phyloP scores from a whole-genome alignment of 2,113 vertebrate genomes.

The Clarias magur region DNA sequence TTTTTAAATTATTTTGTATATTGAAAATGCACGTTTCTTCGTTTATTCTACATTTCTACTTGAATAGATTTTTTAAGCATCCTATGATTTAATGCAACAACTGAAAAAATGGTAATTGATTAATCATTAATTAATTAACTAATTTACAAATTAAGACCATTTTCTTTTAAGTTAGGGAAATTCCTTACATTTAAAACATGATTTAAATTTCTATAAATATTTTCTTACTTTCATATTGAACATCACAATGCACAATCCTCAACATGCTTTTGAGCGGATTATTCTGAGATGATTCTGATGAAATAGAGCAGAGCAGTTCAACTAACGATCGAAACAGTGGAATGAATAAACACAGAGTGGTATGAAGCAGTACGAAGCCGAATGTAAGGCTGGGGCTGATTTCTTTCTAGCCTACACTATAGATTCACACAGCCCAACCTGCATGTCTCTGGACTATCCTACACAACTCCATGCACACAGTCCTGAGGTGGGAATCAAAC shows the following conservation, averaged over 20 bases:
- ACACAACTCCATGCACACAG: too few species aligned
- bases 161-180: not conserved
- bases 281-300: not conserved
- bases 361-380: not conserved
- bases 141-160: not conserved
- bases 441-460: too few species aligned
- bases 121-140: too few species aligned
- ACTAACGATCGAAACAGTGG: not conserved
- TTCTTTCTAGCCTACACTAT: not conserved
- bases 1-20: not conserved
- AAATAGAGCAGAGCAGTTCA: not conserved
- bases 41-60: not conserved
- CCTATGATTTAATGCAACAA: not conserved
- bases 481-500: too few species aligned
- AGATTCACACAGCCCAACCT: not conserved
- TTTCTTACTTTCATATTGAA: not conserved
- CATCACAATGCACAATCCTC: not conserved
- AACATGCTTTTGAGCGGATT: not conserved
- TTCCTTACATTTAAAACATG: too few species aligned
- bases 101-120: not conserved
- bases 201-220: not conserved
- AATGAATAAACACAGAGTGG: not conserved
- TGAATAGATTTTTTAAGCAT: not conserved
- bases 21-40: not conserved
- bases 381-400: not conserved